Conservation (phyloP, 2,888 invertebrate species). For the Syrista parreyssii region DNA sequence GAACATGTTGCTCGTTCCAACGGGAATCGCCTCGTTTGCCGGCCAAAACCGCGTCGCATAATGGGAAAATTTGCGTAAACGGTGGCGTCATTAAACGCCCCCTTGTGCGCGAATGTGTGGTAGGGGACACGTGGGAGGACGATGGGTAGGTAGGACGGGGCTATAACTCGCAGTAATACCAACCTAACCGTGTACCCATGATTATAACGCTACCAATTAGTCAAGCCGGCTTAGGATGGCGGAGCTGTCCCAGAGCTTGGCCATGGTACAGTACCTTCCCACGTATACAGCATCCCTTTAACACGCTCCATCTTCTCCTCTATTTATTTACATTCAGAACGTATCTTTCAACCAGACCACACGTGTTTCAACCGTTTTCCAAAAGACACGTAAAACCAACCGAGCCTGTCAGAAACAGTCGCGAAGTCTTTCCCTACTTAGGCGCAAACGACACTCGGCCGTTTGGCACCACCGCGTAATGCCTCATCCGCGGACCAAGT, state of each 20-base stretch:
- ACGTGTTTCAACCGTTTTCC: no score
- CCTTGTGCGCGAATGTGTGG: constrained; percentile 40
- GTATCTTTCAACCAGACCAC: no score
- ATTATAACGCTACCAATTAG: constrained; percentile 67
- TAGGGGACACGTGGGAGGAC: constrained; percentile 31
- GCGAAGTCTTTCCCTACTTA: no score
- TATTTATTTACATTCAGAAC: no score
- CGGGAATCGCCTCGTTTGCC: constrained; percentile 48
- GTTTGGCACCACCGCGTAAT: constrained; percentile 25
- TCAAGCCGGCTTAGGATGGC: constrained; percentile 65
- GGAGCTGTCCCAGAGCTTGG: constrained; percentile 40
- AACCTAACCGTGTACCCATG: constrained; percentile 66
- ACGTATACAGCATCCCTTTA: no score
- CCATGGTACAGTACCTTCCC: no score
- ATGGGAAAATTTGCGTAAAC: constrained; percentile 67
- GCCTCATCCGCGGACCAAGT: constrained; percentile 47
- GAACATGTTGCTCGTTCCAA: constrained; percentile 43
- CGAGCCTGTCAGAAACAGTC: no score
- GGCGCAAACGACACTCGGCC: no score
- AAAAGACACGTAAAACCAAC: no score
- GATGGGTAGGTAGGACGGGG: constrained; percentile 42
- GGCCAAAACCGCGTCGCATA: constrained; percentile 62
- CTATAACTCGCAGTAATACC: constrained; percentile 66
- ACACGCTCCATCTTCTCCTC: no score
- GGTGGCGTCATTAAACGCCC: constrained; percentile 63